These are phyloP conservation scores for Agrochola lota DNA, from an alignment of 2,888 invertebrate genomes.

Conservation along the genomic window DNA sequence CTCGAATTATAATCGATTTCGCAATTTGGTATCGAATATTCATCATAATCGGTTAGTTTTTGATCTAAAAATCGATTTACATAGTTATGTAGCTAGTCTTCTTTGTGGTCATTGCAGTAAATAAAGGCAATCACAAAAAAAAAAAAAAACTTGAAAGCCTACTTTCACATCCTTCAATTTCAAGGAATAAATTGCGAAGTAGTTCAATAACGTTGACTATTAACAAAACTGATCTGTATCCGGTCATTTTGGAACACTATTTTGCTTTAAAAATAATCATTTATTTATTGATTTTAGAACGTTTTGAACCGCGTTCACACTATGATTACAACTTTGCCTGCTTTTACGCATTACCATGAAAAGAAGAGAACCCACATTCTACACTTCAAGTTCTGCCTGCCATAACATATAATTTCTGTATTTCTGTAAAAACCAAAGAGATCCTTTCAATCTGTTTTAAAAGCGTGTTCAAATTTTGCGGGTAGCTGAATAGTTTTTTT, in stretches of 20 bases:
- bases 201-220: background rate
- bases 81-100: conserved; percentile 7
- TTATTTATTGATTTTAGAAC: background rate
- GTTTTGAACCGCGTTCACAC: background rate
- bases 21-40: background rate
- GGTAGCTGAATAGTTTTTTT: background rate
- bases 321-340: background rate
- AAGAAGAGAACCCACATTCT: conserved; percentile 22
- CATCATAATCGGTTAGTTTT: background rate
- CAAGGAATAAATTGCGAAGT: background rate
- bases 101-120: conserved; percentile 10
- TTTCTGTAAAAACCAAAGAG: conserved; percentile 69
- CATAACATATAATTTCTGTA: conserved; percentile 62
- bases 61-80: background rate
- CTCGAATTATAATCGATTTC: background rate
- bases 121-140: background rate
- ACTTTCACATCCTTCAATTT: background rate
- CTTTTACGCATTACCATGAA: background rate
- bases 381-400: conserved; percentile 52
- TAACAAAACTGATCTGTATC: background rate
- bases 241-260: background rate
- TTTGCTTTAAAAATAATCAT: background rate
- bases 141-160: background rate
- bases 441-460: conserved; percentile 63
- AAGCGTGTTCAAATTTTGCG: conserved; percentile 61